These are phyloP conservation scores for Sycophila texana DNA, from an alignment of 2,888 invertebrate genomes.

Conservation along the genomic window DNA sequence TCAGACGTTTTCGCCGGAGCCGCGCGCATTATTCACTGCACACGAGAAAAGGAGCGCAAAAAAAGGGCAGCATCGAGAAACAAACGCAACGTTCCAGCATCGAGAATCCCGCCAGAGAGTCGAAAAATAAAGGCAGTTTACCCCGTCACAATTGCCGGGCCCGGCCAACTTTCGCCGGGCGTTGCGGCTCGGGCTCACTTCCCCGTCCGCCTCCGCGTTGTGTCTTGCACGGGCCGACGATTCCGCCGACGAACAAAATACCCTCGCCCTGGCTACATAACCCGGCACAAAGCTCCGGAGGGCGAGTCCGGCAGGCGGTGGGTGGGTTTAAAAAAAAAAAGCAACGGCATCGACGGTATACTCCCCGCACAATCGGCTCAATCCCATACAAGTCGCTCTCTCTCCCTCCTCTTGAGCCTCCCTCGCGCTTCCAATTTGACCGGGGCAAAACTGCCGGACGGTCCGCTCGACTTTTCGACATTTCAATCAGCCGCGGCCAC, in stretches of 20 bases:
- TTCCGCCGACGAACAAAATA: constrained; percentile 11
- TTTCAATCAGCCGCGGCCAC: constrained; percentile 72
- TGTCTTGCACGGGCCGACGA: neutral
- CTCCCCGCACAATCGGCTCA: constrained; percentile 68
- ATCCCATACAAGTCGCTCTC: constrained; percentile 70
- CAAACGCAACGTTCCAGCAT: no score
- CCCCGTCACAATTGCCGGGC: neutral
- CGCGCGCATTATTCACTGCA: no score
- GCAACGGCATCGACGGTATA: constrained; percentile 36
- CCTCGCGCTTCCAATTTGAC: constrained; percentile 72
- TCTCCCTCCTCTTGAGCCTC: constrained; percentile 63
- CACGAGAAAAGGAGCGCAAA: no score
- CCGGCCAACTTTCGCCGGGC: neutral
- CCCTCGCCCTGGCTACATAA: neutral
- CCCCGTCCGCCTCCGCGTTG: neutral
- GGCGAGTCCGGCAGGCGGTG: neutral
- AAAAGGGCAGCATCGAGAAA: no score
- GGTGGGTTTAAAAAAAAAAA: neutral
- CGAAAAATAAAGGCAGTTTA: neutral
- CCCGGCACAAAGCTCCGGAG: neutral
- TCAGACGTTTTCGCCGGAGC: no score
- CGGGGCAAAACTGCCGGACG: constrained; percentile 55
- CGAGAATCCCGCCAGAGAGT: no score
- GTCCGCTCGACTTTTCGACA: constrained; percentile 70
- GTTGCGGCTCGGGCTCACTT: neutral